Conservation (phyloP, 37 sponge, comb jelly and placozoan genomes). For the Aphrocallistes beatrix region DNA sequence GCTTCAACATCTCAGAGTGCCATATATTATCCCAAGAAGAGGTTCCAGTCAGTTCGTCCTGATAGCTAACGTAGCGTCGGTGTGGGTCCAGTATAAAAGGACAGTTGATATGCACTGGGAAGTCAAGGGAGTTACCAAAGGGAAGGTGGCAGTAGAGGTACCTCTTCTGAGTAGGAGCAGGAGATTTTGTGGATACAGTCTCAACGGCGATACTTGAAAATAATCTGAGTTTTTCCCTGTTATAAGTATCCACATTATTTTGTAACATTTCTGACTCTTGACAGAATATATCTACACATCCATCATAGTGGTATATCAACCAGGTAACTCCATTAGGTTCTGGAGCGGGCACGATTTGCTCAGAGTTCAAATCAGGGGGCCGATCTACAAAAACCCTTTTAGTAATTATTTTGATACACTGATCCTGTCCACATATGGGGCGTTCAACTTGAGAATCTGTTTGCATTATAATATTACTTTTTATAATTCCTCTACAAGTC, state of each 20-base stretch:
- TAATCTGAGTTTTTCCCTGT: not conserved
- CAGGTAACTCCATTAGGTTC: not conserved
- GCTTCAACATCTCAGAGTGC: not conserved
- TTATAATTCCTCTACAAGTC: not conserved
- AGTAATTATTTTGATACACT: not conserved
- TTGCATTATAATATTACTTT: not conserved
- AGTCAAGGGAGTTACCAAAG: not conserved
- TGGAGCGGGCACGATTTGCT: not conserved
- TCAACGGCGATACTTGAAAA: not conserved
- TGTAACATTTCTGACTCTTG: not conserved
- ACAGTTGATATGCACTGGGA: not conserved
- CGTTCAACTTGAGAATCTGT: not conserved
- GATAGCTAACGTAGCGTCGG: not conserved
- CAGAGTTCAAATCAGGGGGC: not conserved
- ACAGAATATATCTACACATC: not conserved
- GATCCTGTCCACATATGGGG: not conserved
- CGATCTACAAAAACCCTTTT: not conserved
- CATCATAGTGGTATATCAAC: not conserved
- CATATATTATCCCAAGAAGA: not conserved
- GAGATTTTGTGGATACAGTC: not conserved
- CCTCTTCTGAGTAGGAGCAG: not conserved
- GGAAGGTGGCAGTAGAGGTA: slow-evolving; percentile 10
- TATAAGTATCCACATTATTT: not conserved
- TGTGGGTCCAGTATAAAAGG: slow-evolving; percentile 2
- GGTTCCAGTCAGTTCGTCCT: not conserved